A percentile compares a stretch with the other conserved stretches of the same genome.
Evolutionary conservation across 2,888 invertebrate genomes (phyloP).

Genomic region (Drosophila gaucha): DNA sequence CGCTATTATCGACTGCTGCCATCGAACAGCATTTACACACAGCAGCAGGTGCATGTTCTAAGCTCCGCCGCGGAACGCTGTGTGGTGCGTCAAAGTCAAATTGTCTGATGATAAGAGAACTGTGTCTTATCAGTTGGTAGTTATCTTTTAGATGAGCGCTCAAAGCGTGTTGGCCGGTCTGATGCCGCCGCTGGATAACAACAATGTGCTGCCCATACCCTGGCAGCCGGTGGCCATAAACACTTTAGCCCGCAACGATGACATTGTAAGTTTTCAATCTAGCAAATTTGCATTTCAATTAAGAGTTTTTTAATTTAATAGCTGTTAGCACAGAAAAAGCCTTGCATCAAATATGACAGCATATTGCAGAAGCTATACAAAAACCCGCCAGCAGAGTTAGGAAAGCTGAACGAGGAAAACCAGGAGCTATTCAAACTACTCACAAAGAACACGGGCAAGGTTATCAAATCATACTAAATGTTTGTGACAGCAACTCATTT

Average conservation of each 20-base stretch:
- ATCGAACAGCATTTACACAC: constrained; percentile 86
- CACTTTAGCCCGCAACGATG: constrained; percentile 88
- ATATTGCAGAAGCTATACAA: constrained; percentile 86
- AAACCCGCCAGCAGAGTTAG: constrained; percentile 85
- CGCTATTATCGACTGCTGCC: constrained; percentile 89
- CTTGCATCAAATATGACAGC: constrained; percentile 86
- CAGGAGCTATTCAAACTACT: constrained; percentile 88
- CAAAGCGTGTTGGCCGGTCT: constrained; percentile 90
- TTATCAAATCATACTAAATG: constrained; percentile 22
- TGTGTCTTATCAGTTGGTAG: constrained; percentile 67
- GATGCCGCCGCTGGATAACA: constrained; percentile 84
- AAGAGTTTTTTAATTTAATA: constrained; percentile 24
- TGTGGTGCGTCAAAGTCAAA: constrained; percentile 65
- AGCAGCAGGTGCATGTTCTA: constrained; percentile 87
- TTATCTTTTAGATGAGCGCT: constrained; percentile 90
- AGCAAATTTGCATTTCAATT: neutral
- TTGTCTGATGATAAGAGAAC: constrained; percentile 46
- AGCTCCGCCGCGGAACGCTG: constrained; percentile 94
- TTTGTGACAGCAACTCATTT: neutral
- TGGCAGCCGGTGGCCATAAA: constrained; percentile 97
- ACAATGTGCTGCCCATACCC: constrained; percentile 84
- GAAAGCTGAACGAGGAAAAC: constrained; percentile 86
- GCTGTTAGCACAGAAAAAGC: constrained; percentile 85
- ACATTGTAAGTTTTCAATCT: constrained; percentile 87
- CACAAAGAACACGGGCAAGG: constrained; percentile 86